phyloP scores from a whole-genome alignment of 1,140 invertebrate species.

The Drosophila melanica region DNA sequence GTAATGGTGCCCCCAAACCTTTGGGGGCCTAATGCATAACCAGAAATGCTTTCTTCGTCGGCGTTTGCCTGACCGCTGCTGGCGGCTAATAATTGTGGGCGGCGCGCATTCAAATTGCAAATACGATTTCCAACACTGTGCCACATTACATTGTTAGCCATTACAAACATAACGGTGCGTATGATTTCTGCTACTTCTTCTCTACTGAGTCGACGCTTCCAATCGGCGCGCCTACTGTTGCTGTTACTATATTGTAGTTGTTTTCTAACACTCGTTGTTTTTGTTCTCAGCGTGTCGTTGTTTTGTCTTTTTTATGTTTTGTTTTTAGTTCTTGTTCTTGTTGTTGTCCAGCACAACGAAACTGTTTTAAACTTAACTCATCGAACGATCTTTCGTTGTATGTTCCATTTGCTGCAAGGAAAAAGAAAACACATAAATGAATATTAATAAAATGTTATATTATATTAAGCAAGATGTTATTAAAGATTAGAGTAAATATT shows the following conservation, averaged over 20 bases:
- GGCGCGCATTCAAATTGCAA: slow-evolving; percentile 74
- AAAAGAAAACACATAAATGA: slow-evolving; percentile 29
- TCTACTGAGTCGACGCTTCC: slow-evolving; percentile 30
- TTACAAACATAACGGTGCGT: slow-evolving; percentile 82
- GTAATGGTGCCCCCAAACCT: slow-evolving; percentile 77
- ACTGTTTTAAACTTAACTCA: slow-evolving; percentile 38
- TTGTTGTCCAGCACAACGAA: slow-evolving; percentile 47
- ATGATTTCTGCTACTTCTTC: slow-evolving; percentile 28
- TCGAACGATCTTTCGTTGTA: slow-evolving; percentile 58
- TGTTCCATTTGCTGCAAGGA: slow-evolving; percentile 50
- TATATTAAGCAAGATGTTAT: neutral
- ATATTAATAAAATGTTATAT: neutral
- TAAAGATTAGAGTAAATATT: too few species aligned
- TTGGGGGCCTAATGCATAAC: slow-evolving; percentile 82
- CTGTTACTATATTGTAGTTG: slow-evolving; percentile 13
- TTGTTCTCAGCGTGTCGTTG: slow-evolving; percentile 38
- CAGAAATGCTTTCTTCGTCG: slow-evolving; percentile 61
- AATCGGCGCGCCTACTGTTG: slow-evolving; percentile 16
- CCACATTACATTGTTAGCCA: slow-evolving; percentile 84
- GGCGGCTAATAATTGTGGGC: slow-evolving; percentile 56
- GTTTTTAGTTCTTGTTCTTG: slow-evolving; percentile 31
- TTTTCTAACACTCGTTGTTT: slow-evolving; percentile 23
- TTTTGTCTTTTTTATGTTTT: slow-evolving; percentile 9
- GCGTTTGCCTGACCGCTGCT: slow-evolving; percentile 62
- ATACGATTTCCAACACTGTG: slow-evolving; percentile 77